phyloP scores from a whole-genome alignment of 2,888 invertebrate genomes.

The Drosophila demipolita region DNA sequence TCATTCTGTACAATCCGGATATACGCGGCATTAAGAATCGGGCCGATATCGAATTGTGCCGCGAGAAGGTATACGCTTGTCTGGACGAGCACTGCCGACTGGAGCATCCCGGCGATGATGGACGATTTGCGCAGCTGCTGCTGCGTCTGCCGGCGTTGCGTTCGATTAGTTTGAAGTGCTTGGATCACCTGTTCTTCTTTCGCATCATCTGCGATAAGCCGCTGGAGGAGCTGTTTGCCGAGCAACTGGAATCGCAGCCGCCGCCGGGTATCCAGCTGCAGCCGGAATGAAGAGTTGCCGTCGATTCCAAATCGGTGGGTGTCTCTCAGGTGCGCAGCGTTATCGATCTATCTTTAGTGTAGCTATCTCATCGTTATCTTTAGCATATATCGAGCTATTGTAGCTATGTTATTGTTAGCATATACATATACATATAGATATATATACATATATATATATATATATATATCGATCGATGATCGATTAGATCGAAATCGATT shows the following conservation, averaged over 20 bases:
- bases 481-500: slow-evolving; percentile 45
- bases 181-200: slow-evolving; percentile 97
- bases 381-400: slow-evolving; percentile 8
- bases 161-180: slow-evolving; percentile 96
- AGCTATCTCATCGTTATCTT: slow-evolving; percentile 10
- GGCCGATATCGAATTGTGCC: slow-evolving; percentile 92
- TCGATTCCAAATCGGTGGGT: slow-evolving; percentile 9
- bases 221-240: slow-evolving; percentile 93
- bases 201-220: slow-evolving; percentile 94
- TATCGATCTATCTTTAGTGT: slow-evolving; percentile 1
- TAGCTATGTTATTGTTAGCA: slow-evolving; percentile 12
- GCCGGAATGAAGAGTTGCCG: slow-evolving; percentile 46
- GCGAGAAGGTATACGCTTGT: slow-evolving; percentile 98
- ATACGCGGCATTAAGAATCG: slow-evolving; percentile 94
- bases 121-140: slow-evolving; percentile 97
- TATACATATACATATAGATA: slow-evolving; percentile 4
- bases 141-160: slow-evolving; percentile 95
- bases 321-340: slow-evolving; percentile 10
- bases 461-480: slow-evolving; percentile 29
- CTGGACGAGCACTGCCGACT: slow-evolving; percentile 97
- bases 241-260: slow-evolving; percentile 90
- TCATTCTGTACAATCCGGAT: slow-evolving; percentile 98
- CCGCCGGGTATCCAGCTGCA: slow-evolving; percentile 66
- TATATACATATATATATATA: slow-evolving; percentile 1
- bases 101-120: slow-evolving; percentile 95